phyloP scores from a whole-genome alignment of 2,888 invertebrate species.

The Dioctria linearis region DNA sequence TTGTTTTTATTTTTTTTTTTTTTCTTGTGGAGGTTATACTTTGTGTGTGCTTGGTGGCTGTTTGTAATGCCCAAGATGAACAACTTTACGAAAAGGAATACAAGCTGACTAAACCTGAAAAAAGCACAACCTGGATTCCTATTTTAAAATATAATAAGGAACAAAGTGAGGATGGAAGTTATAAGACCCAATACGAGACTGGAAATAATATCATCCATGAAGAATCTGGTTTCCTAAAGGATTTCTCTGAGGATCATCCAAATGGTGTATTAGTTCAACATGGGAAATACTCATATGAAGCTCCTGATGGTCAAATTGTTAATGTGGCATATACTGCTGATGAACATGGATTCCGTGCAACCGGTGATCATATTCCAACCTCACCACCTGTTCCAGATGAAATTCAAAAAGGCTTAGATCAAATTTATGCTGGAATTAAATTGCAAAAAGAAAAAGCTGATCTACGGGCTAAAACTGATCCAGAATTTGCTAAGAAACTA shows the following conservation, averaged over 20 bases:
- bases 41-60: slow-evolving; percentile 50
- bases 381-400: slow-evolving; percentile 87
- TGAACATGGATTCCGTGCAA: slow-evolving; percentile 85
- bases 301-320: slow-evolving; percentile 83
- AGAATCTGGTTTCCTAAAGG: slow-evolving; percentile 84
- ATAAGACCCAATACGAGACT: slow-evolving; percentile 86
- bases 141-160: slow-evolving; percentile 87
- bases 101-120: slow-evolving; percentile 66
- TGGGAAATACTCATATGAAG: slow-evolving; percentile 85
- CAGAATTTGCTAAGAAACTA: slow-evolving; percentile 69
- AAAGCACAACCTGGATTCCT: slow-evolving; percentile 83
- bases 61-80: slow-evolving; percentile 36
- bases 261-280: slow-evolving; percentile 82
- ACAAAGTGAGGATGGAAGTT: slow-evolving; percentile 87
- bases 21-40: slow-evolving; percentile 51
- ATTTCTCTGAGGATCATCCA: slow-evolving; percentile 75
- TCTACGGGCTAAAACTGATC: slow-evolving; percentile 69
- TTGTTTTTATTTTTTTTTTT: slow-evolving; percentile 18
- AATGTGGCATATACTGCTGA: slow-evolving; percentile 86
- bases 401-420: slow-evolving; percentile 89
- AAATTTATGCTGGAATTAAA: slow-evolving; percentile 88
- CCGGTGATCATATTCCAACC: slow-evolving; percentile 87
- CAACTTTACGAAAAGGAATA: slow-evolving; percentile 24
- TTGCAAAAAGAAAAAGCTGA: slow-evolving; percentile 74
- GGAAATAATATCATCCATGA: slow-evolving; percentile 86